A percentile compares a stretch with the other conserved stretches of the same genome.
Conservation (phyloP, 2,888 invertebrate genomes). For the Lordiphosa fenestrarum region DNA sequence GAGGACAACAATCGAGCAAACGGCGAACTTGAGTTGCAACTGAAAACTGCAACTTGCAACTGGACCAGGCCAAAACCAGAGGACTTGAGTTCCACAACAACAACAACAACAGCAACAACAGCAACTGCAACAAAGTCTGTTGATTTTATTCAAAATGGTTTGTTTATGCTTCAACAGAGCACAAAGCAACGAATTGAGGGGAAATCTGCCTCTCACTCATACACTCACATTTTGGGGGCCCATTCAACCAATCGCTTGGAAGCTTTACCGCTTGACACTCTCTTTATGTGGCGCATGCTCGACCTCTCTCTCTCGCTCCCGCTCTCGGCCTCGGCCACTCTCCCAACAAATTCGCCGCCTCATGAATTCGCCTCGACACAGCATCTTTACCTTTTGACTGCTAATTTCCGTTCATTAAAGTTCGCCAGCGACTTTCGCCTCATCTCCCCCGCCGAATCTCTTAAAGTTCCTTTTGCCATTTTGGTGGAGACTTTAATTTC, state of each 20-base stretch:
- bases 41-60: slow-evolving; percentile 55
- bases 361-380: slow-evolving; percentile 32
- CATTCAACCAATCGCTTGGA: slow-evolving; percentile 54
- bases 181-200: slow-evolving; percentile 24
- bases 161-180: slow-evolving; percentile 62
- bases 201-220: slow-evolving; percentile 46
- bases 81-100: slow-evolving; percentile 60
- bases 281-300: slow-evolving; percentile 55
- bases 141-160: slow-evolving; percentile 76
- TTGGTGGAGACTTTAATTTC: slow-evolving; percentile 75
- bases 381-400: slow-evolving; percentile 49
- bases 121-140: slow-evolving; percentile 39
- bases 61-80: slow-evolving; percentile 28
- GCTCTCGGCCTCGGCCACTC: slow-evolving; percentile 32
- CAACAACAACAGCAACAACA: slow-evolving; percentile 21
- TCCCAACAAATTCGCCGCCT: slow-evolving; percentile 29
- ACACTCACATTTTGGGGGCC: slow-evolving; percentile 8
- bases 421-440: slow-evolving; percentile 29
- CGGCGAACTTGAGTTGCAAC: slow-evolving; percentile 57
- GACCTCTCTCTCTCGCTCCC: slow-evolving; percentile 34
- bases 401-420: slow-evolving; percentile 77
- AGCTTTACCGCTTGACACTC: slow-evolving; percentile 52
- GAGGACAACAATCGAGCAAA: slow-evolving; percentile 44
- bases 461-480: slow-evolving; percentile 53
- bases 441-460: slow-evolving; percentile 16